These are phyloP conservation scores for Sarcophaga variegata DNA, from an alignment of 2,888 invertebrate genomes.

Conservation along the genomic window DNA sequence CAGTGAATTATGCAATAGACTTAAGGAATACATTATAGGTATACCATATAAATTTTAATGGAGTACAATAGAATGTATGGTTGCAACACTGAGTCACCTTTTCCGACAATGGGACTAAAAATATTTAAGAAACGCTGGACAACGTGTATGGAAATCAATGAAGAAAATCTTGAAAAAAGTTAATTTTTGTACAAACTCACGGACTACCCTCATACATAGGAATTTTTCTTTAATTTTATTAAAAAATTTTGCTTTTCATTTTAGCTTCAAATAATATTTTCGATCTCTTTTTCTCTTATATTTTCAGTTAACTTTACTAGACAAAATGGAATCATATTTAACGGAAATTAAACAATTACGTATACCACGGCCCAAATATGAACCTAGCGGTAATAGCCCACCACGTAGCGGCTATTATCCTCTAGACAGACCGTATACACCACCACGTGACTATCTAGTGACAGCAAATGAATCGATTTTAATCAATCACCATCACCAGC, in stretches of 20 bases:
- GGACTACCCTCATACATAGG: too few species aligned
- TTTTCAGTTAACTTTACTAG: constrained; percentile 10
- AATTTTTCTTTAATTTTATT: background rate
- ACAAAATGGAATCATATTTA: constrained; percentile 91
- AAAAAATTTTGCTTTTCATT: background rate
- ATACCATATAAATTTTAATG: too few species aligned
- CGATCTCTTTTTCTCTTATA: constrained; percentile 27
- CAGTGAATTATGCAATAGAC: too few species aligned
- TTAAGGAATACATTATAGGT: too few species aligned
- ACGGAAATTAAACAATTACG: constrained; percentile 91
- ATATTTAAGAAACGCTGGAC: too few species aligned
- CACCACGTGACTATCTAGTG: constrained; percentile 90
- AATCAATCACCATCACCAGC: constrained; percentile 62
- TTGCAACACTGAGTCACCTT: too few species aligned
- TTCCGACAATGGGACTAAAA: too few species aligned
- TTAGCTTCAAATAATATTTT: background rate
- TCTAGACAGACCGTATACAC: constrained; percentile 85
- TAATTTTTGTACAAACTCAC: too few species aligned
- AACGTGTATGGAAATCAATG: too few species aligned
- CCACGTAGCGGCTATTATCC: constrained; percentile 75
- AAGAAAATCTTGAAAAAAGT: too few species aligned
- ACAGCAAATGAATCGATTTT: constrained; percentile 78
- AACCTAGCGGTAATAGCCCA: constrained; percentile 81
- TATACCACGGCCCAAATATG: constrained; percentile 92
- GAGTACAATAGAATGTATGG: too few species aligned